Conservation (phyloP, 2,888 invertebrate species). For the Steinernema scapterisci region DNA sequence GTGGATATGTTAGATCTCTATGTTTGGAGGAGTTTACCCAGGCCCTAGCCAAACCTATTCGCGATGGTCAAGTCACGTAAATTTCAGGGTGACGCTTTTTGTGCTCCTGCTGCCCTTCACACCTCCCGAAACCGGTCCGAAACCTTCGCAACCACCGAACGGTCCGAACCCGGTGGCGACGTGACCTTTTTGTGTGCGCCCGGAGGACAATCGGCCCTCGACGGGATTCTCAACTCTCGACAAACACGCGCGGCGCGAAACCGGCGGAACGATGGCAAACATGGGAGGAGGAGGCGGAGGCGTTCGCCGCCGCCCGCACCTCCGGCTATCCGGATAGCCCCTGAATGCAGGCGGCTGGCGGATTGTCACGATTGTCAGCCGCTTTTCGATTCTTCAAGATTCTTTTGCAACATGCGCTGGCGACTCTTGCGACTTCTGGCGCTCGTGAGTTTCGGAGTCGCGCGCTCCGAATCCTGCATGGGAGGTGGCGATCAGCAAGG, state of each 20-base stretch:
- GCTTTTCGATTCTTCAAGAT: slow-evolving; percentile 11
- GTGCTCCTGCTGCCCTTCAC: not conserved
- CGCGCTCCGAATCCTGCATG: slow-evolving; percentile 9
- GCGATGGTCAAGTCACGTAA: not conserved
- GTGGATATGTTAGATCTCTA: too few relatives aligned
- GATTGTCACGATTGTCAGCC: not conserved
- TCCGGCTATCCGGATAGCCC: slow-evolving; percentile 19
- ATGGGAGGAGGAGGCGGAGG: not conserved
- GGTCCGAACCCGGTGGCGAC: slow-evolving; percentile 14
- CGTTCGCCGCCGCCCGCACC: not conserved
- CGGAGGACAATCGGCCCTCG: slow-evolving; percentile 28
- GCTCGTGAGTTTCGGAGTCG: not conserved
- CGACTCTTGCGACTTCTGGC: slow-evolving; percentile 15
- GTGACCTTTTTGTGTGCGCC: slow-evolving; percentile 30
- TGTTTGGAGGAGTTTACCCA: too few relatives aligned
- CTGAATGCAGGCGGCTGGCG: not conserved
- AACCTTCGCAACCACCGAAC: not conserved
- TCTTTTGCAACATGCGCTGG: slow-evolving; percentile 8
- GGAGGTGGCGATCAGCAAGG: slow-evolving; percentile 33
- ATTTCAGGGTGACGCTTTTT: not conserved
- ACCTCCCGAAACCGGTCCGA: not conserved
- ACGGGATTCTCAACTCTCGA: slow-evolving; percentile 7
- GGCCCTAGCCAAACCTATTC: too few relatives aligned
- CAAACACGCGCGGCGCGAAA: slow-evolving; percentile 28
- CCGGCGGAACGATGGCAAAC: slow-evolving; percentile 27